phyloP scores from a whole-genome alignment of 2,113 vertebrate genomes.

The Chionodraco myersi region DNA sequence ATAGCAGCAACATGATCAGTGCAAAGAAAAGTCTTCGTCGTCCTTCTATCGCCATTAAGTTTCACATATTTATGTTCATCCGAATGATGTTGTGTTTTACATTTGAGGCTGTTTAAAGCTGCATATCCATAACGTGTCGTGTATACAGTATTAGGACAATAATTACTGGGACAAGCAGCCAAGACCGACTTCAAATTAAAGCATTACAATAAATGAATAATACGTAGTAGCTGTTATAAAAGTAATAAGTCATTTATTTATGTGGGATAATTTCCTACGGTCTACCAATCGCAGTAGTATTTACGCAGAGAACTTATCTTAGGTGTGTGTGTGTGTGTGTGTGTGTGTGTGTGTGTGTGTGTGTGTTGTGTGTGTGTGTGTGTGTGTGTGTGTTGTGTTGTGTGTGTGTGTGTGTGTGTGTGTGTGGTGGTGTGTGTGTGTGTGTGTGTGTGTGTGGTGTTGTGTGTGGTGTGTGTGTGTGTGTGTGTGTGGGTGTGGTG shows the following conservation, averaged over 20 bases:
- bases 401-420: constrained; percentile 24
- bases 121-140: background rate
- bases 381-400: constrained; percentile 25
- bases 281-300: background rate
- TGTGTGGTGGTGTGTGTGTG: too few species aligned
- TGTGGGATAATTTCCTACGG: background rate
- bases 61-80: background rate
- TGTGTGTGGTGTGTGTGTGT: constrained; percentile 34
- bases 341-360: constrained; percentile 38
- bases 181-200: background rate
- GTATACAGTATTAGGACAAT: background rate
- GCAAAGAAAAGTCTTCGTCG: background rate
- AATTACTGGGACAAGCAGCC: background rate
- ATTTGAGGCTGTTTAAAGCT: background rate
- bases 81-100: background rate
- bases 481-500: too few species aligned
- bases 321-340: constrained; percentile 10
- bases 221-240: background rate
- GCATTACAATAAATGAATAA: background rate
- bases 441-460: constrained; percentile 29
- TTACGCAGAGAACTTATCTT: constrained; percentile 11
- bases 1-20: background rate
- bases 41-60: background rate
- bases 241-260: background rate
- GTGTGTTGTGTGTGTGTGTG: constrained; percentile 31